phyloP scores from a whole-genome alignment of 2,888 invertebrate genomes.

The Calameuta pallipes region DNA sequence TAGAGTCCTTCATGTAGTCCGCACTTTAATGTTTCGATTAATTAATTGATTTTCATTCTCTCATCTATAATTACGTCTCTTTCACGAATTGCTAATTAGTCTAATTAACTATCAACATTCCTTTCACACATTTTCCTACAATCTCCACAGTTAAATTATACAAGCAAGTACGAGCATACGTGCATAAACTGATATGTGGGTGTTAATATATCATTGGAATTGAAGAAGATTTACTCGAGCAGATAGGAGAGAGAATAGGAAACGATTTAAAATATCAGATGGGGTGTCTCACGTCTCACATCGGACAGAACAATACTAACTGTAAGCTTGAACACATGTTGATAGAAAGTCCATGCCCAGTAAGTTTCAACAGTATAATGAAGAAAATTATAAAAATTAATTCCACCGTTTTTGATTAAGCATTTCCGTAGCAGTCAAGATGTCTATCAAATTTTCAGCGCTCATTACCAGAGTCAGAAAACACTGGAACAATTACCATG shows the following conservation, averaged over 20 bases:
- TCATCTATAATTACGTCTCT: not conserved
- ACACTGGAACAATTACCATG: not conserved
- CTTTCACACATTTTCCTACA: not conserved
- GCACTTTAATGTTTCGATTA: not conserved
- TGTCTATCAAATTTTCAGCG: not conserved
- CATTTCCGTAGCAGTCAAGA: constrained; percentile 40
- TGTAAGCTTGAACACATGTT: not conserved
- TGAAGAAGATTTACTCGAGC: not conserved
- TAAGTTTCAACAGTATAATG: not conserved
- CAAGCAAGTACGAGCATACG: not conserved
- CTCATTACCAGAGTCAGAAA: not conserved
- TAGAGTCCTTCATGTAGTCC: too few relatives aligned
- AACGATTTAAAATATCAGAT: not conserved
- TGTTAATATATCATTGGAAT: not conserved
- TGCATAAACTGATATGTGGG: not conserved
- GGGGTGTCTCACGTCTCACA: not conserved
- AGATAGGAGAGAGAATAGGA: not conserved
- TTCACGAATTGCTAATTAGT: not conserved
- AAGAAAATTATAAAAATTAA: constrained; percentile 28
- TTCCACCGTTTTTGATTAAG: constrained; percentile 55
- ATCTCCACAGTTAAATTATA: not conserved
- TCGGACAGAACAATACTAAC: constrained; percentile 1
- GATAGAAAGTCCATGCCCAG: not conserved
- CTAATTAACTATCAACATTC: not conserved
- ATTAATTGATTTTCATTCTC: not conserved